Evolutionary conservation across 92 coral and sea anemone species (phyloP).

Genomic region (Zoanthus sociatus): DNA sequence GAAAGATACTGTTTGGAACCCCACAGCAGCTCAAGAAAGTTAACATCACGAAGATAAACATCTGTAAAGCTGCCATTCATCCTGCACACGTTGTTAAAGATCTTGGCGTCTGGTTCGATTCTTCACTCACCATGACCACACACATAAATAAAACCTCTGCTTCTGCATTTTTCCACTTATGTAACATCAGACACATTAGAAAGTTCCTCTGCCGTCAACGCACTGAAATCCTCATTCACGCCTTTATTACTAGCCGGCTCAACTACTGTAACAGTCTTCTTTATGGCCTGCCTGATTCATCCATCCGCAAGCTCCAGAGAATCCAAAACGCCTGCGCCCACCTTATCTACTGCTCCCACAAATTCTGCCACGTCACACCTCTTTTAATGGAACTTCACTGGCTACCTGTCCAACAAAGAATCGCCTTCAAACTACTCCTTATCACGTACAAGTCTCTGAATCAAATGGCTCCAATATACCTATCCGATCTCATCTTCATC

Average conservation of each 20-base stretch:
- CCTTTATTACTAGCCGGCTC: constrained; percentile 6
- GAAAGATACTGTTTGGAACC: not conserved
- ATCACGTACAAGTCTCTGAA: too few species aligned
- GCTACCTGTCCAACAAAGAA: too few species aligned
- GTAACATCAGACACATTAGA: constrained; percentile 6
- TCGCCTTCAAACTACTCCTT: too few species aligned
- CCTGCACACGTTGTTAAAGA: not conserved
- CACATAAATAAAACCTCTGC: not conserved
- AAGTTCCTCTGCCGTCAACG: constrained; percentile 1
- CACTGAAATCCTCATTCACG: constrained; percentile 10
- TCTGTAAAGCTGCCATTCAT: not conserved
- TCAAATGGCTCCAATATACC: too few species aligned
- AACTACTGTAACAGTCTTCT: not conserved
- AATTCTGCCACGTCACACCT: not conserved
- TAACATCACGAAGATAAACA: not conserved
- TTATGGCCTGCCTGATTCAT: not conserved
- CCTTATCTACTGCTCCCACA: not conserved
- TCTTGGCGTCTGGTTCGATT: not conserved
- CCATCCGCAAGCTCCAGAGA: not conserved
- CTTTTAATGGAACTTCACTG: not conserved
- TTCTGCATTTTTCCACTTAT: not conserved
- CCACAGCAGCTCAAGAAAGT: not conserved
- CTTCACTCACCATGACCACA: not conserved
- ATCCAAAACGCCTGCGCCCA: not conserved
- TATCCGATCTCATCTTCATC: too few species aligned